Percentiles rank a stretch among this genome's conserved stretches.
Evolutionary conservation across 2,888 invertebrate genomes (phyloP).

Genomic region (Dyspetes luteomarginatus): DNA sequence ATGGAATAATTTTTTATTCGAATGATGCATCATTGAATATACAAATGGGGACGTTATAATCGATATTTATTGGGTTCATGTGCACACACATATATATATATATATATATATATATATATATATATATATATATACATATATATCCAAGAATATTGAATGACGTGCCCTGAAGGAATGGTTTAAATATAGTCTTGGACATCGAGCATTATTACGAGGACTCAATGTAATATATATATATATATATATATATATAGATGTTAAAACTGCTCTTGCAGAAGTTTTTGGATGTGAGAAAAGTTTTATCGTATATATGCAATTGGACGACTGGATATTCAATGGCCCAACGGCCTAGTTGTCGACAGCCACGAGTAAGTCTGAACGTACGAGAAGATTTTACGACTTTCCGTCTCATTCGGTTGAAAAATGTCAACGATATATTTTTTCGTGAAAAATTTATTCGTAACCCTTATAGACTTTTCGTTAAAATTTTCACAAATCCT

Average conservation of each 20-base stretch:
- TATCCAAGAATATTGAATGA: not conserved
- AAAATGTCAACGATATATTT: too few relatives aligned
- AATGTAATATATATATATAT: too few relatives aligned
- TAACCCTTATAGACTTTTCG: not conserved
- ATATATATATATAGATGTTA: not conserved
- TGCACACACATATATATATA: too few relatives aligned
- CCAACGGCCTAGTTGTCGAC: not conserved
- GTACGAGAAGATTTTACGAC: not conserved
- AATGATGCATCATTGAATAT: too few relatives aligned
- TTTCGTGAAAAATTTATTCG: not conserved
- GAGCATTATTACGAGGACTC: not conserved
- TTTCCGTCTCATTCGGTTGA: not conserved
- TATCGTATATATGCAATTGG: not conserved
- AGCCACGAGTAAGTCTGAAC: too few relatives aligned
- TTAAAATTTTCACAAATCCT: not conserved
- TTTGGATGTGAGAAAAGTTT: conserved; percentile 2
- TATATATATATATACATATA: too few relatives aligned
- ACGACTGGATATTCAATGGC: too few relatives aligned
- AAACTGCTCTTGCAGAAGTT: not conserved
- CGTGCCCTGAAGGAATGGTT: not conserved
- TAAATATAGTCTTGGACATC: not conserved
- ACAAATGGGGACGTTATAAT: not conserved
- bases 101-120: too few relatives aligned
- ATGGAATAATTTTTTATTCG: too few relatives aligned
- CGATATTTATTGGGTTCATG: not conserved